Percentiles rank a stretch among this genome's conserved stretches.
These are phyloP conservation scores for Odontesthes bonariensis DNA, from an alignment of 2,113 vertebrate species.

Conservation along the genomic window DNA sequence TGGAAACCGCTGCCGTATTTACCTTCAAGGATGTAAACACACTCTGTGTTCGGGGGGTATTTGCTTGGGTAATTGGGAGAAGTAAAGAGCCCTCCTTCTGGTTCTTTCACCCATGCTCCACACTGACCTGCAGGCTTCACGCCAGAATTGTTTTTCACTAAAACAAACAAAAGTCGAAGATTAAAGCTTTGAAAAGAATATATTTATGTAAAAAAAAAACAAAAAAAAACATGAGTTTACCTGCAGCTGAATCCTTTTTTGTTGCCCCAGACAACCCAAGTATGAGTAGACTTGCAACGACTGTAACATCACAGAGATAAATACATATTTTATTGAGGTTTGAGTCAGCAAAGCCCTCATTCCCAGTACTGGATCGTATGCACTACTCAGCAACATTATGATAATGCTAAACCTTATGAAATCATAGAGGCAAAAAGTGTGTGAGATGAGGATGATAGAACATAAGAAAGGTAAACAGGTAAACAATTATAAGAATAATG, in stretches of 20 bases:
- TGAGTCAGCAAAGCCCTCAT: constrained; percentile 43
- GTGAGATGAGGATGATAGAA: not conserved
- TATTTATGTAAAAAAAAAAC: not conserved
- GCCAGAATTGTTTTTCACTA: constrained; percentile 93
- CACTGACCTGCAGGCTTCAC: constrained; percentile 96
- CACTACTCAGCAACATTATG: not conserved
- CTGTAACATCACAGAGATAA: constrained; percentile 81
- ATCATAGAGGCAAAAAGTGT: not conserved
- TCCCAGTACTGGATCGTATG: not conserved
- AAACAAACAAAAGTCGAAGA: constrained; percentile 26
- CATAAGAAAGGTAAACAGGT: not conserved
- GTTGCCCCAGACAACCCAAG: constrained; percentile 95
- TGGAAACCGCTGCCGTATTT: constrained; percentile 37
- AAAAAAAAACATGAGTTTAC: constrained; percentile 76
- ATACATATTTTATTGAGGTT: constrained; percentile 11
- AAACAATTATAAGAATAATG: not conserved
- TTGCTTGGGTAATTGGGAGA: constrained; percentile 99
- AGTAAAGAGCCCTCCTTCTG: constrained; percentile 95
- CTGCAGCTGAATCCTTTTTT: constrained; percentile 91
- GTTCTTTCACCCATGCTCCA: constrained; percentile 97
- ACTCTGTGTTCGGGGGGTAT: constrained; percentile 97
- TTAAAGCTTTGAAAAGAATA: not conserved
- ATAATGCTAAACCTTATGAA: constrained; percentile 9
- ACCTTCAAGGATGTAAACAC: constrained; percentile 99
- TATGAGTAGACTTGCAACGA: constrained; percentile 99